Conservation (phyloP, 2,113 vertebrate species). For the Myotis lucifugus region DNA sequence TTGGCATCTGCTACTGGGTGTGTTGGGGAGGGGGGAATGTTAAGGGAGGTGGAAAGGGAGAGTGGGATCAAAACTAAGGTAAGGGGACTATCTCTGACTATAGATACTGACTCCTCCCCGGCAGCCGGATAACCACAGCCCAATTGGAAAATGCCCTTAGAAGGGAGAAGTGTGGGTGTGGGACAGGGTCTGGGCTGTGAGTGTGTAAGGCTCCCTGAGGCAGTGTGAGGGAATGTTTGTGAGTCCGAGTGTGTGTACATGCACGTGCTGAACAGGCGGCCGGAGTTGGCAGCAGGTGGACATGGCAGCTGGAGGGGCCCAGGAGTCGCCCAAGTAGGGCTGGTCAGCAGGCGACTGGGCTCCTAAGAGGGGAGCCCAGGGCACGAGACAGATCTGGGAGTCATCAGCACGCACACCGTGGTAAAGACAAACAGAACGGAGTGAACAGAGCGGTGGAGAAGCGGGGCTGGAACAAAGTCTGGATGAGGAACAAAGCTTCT, state of each 20-base stretch:
- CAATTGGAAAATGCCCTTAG: neutral
- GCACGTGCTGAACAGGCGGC: fast-evolving
- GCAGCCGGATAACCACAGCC: neutral
- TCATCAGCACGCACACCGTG: neutral
- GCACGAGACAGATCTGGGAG: neutral
- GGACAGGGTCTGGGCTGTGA: neutral
- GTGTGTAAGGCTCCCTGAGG: neutral
- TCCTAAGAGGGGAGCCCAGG: neutral
- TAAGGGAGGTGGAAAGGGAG: neutral
- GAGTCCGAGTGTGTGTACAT: neutral
- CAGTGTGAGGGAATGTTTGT: neutral
- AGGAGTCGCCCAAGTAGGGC: neutral
- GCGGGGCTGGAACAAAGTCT: neutral
- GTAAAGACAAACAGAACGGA: fast-evolving
- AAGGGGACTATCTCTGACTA: neutral
- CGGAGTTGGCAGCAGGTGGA: neutral
- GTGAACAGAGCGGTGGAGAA: fast-evolving
- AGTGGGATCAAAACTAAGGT: neutral
- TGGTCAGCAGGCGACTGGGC: neutral
- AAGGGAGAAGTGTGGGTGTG: neutral
- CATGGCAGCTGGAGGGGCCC: neutral
- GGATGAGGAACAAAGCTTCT: neutral
- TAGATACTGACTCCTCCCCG: neutral
- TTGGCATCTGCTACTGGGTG: neutral
- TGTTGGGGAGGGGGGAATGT: too few relatives aligned